Base-by-base conservation (phyloP, 2,113 vertebrate species). In the Paralichthys olivaceus region DNA sequence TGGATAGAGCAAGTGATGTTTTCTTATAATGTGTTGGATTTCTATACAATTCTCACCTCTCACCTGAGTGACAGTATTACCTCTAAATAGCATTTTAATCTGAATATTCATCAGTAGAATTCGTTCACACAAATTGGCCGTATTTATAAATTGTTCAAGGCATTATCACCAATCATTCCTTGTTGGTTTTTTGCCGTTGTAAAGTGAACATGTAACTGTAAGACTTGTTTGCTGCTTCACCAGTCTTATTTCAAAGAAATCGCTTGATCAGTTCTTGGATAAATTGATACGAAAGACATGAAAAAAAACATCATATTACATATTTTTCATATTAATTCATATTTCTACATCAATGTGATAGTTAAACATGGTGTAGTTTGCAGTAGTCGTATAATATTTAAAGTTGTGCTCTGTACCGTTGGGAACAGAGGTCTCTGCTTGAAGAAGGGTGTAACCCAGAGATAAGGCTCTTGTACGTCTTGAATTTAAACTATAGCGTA, bases 371-470 rank as follows among this genome's bases (percentile, higher is more conserved):
- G 17, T 7, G 6, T 49, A 15, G 45, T 29, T 19, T 63, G 29
- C 34, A 8, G n/a, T 23, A 25, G 6, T 22, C 40, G 11, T 2
- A 23, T 43, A 45, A 17, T 25, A 45, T 63, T 63, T 4, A 4
- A 34, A 34, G 14, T 59, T 32, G n/a, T 49, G 13, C 26, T 60
- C 23, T 53, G 32, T 40, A 32, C n/a, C 63, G 58, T n/a, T 34
- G 28, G 56, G 55, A 74, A 74, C 62, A 72, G 54, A 64, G 34
- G 68, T 15, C 43, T 29, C 45, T 60, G 40, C 53, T n/a, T 53
- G 49, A 67, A 66, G 40, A 55, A 82, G 91, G 91, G 93, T 61
- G 93, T 93, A 74, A 87, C 90, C 59, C 59, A 57, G 17, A 92
- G 93, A 94, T 94, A 94, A 92, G 87, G 34, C 45, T 51, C 57